A percentile compares a stretch with the other conserved stretches of the same genome.
phyloP scores from a whole-genome alignment of 2,113 vertebrate genomes.

The Channa maculata region DNA sequence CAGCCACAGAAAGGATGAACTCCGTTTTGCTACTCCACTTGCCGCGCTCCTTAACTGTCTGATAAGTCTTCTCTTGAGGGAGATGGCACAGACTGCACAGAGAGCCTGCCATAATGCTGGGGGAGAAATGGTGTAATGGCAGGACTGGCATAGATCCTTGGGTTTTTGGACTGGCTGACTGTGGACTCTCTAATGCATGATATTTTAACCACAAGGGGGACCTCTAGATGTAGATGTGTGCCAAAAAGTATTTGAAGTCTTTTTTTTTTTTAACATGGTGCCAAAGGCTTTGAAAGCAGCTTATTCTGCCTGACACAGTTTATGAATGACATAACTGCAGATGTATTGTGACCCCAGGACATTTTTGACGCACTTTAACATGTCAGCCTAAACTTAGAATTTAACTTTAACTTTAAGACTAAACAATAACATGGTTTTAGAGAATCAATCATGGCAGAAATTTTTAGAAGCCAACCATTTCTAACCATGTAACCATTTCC shows the following conservation, averaged over 20 bases:
- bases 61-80: constrained; percentile 12
- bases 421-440: no score
- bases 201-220: constrained; percentile 64
- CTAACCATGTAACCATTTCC: no score
- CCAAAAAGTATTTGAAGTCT: no score
- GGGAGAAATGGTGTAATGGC: background rate
- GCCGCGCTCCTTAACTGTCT: constrained; percentile 54
- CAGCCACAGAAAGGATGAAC: constrained; percentile 74
- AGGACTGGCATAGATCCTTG: background rate
- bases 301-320: background rate
- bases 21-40: constrained; percentile 74
- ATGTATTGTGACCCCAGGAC: no score
- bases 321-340: no score
- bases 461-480: no score
- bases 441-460: no score
- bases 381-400: no score
- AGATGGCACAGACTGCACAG: constrained; percentile 1
- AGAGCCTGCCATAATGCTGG: constrained; percentile 52
- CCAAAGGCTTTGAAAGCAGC: background rate
- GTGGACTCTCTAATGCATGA: background rate
- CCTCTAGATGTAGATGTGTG: constrained; percentile 13
- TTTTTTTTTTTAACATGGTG: background rate
- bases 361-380: no score
- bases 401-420: no score
- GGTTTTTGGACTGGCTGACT: constrained; percentile 9